Percentiles rank a stretch among this genome's conserved stretches.
phyloP scores from a whole-genome alignment of 2,888 invertebrate species.

The Mesorhabditis belari region DNA sequence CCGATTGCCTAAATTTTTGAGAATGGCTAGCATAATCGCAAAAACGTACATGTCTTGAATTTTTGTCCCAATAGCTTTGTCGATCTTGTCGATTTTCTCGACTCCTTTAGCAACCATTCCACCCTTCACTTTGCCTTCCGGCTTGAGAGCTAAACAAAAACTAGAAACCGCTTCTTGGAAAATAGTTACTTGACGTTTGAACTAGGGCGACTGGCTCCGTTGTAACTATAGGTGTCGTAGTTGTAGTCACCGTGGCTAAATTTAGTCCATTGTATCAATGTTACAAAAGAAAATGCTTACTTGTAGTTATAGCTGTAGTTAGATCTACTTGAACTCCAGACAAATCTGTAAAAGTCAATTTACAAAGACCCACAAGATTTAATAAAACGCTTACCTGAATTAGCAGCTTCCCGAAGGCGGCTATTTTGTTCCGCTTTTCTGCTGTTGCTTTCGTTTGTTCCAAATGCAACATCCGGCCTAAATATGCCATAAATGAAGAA shows the following conservation, averaged over 20 bases:
- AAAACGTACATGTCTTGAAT: not conserved
- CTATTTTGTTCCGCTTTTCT: slow-evolving; percentile 15
- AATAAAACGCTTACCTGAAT: no score
- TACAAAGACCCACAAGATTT: no score
- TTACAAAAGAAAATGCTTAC: not conserved
- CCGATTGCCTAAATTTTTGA: not conserved
- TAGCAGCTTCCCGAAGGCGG: slow-evolving; percentile 9
- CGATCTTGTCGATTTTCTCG: not conserved
- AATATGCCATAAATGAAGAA: no score
- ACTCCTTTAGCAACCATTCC: no score
- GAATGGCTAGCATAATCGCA: no score
- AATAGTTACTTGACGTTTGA: not conserved
- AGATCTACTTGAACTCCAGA: not conserved
- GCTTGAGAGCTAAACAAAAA: not conserved
- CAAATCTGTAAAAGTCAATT: no score
- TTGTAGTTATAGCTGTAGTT: not conserved
- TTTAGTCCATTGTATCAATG: not conserved
- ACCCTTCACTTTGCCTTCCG: no score
- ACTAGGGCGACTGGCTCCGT: not conserved
- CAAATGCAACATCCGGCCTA: slow-evolving; percentile 24
- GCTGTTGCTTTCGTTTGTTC: slow-evolving; percentile 22
- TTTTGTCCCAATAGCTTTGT: not conserved
- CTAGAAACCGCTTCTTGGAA: not conserved
- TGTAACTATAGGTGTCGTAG: not conserved
- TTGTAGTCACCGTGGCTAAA: not conserved